Evolutionary conservation across 2,113 vertebrate species (phyloP).

Genomic region (Meriones unguiculatus): DNA sequence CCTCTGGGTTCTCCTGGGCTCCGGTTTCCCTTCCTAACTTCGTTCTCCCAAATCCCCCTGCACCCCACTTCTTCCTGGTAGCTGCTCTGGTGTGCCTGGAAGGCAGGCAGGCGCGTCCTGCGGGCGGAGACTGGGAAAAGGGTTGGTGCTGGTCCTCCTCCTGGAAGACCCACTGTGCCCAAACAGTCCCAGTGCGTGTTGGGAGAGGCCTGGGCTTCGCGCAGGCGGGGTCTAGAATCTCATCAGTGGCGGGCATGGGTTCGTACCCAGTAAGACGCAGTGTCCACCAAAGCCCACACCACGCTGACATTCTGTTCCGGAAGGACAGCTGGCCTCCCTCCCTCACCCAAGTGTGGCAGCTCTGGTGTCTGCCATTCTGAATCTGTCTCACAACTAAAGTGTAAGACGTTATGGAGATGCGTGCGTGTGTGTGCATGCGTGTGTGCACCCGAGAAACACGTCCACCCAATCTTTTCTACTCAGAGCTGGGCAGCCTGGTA

Average conservation of each 20-base stretch:
- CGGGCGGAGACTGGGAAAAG: not conserved
- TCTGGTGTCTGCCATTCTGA: not conserved
- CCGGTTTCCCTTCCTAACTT: not conserved
- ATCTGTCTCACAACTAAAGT: not conserved
- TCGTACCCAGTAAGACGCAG: not conserved
- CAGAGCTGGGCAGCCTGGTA: not conserved
- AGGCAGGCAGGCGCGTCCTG: not conserved
- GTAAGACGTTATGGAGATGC: not conserved
- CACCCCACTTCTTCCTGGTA: not conserved
- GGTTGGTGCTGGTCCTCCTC: not conserved
- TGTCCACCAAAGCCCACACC: not conserved
- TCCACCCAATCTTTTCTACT: not conserved
- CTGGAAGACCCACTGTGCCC: not conserved
- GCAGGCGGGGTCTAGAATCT: not conserved
- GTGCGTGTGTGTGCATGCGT: not conserved
- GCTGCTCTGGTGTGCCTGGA: not conserved
- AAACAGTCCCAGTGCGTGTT: conserved; percentile 86
- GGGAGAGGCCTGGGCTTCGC: not conserved
- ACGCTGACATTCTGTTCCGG: not conserved
- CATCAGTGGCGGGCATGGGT: not conserved
- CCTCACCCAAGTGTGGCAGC: not conserved
- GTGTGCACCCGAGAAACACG: not conserved
- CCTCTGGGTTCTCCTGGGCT: not conserved
- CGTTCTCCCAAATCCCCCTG: not conserved
- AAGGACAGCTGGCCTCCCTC: not conserved